Evolutionary conservation across 2,888 invertebrate species (phyloP), one percentile per base, ranked within the genome.

Genomic region (Piscicola geometra): DNA sequence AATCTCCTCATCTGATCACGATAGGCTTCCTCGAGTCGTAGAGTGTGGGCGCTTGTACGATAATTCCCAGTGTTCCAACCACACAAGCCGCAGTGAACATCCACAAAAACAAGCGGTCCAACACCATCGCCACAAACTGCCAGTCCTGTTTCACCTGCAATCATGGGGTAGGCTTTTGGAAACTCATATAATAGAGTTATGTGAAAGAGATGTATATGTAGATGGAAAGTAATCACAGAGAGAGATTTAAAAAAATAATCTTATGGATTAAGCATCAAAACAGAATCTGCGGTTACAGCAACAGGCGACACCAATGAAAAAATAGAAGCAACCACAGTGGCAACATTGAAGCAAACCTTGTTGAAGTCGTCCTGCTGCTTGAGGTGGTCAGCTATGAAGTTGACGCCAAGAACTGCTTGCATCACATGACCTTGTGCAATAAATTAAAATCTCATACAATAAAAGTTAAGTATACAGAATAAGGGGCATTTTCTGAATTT

Each of bases 81-180:
- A 83, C 36, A 77, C 82, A 82, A 12, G 81, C 81, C 1, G 80
- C 80, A 1, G 81, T 78, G 86, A 94, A 94, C 84, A 94, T 93
- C 92, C 93, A 93, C 64, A 94, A 88, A 86, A 94, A 94, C 76
- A 94, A 88, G 77, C 94, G 89, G 86, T 94, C 94, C 81, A 94
- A 87, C 68, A 94, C 93, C 93, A 94, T 93, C 75, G 94, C 94
- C 36, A 94, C 93, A 87, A 93, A 94, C 85, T 94, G 94, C 94
- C 94, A 94, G 87, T 94, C 94, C 86, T 81, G 79, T 70, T 80
- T 80, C 12, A 81, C 74, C 81, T 81, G 78, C 25, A 78, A 78
- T 56, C n/a, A n/a, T n/a, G n/a, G n/a, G n/a, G n/a, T n/a, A n/a
- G n/a, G n/a, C n/a, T n/a, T n/a, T n/a, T n/a, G n/a, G n/a, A n/a